These are phyloP conservation scores for Prochilodus magdalenae DNA, from an alignment of 2,113 vertebrate genomes.

Conservation along the genomic window DNA sequence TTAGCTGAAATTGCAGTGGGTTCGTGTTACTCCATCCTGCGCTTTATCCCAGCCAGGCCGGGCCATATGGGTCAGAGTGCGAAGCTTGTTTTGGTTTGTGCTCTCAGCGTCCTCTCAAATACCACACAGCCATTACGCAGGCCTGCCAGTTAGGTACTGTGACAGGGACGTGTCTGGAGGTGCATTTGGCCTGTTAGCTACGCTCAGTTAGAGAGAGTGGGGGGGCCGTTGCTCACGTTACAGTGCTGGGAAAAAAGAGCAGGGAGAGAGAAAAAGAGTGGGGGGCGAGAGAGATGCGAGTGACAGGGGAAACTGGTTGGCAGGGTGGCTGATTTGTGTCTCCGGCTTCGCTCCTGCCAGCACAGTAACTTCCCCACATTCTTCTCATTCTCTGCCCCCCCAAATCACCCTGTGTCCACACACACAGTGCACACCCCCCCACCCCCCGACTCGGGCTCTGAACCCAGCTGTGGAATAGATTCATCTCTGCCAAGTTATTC, in stretches of 20 bases:
- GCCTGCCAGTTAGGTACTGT: constrained; percentile 58
- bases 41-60: background rate
- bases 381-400: constrained; percentile 68
- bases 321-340: constrained; percentile 74
- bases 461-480: constrained; percentile 31
- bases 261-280: constrained; percentile 53
- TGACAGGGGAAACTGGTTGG: constrained; percentile 73
- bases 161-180: constrained; percentile 66
- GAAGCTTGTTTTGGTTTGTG: constrained; percentile 49
- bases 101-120: constrained; percentile 55
- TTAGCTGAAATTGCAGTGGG: background rate
- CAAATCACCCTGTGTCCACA: constrained; percentile 1
- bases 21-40: background rate
- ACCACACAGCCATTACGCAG: constrained; percentile 45
- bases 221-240: constrained; percentile 68
- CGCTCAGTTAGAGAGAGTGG: constrained; percentile 57
- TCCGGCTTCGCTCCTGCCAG: constrained; percentile 72
- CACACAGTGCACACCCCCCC: constrained; percentile 24
- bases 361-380: constrained; percentile 73
- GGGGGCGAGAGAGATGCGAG: constrained; percentile 19
- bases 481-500: constrained; percentile 4
- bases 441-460: constrained; percentile 6
- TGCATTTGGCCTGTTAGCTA: constrained; percentile 72
- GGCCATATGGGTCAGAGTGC: constrained; percentile 47
- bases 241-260: constrained; percentile 73